phyloP scores from a whole-genome alignment of 2,113 vertebrate genomes.

The Chiloscyllium plagiosum region DNA sequence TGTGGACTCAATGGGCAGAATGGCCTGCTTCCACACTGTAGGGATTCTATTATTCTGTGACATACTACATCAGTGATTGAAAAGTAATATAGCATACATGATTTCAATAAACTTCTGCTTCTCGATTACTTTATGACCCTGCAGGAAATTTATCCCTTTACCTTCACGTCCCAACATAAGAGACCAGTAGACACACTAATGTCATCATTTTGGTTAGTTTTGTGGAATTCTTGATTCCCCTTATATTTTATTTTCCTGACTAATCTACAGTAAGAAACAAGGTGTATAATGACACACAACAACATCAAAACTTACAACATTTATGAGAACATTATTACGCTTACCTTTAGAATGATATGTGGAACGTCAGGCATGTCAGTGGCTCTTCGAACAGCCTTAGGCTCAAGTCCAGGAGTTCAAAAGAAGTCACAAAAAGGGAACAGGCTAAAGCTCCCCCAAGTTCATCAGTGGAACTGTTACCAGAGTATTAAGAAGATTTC shows the following conservation, averaged over 20 bases:
- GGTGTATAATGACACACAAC: not conserved
- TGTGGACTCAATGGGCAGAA: too few relatives aligned
- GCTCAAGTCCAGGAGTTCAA: not conserved
- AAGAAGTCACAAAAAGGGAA: not conserved
- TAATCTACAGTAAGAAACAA: not conserved
- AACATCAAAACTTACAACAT: not conserved
- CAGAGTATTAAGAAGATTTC: not conserved
- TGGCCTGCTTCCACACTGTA: too few relatives aligned
- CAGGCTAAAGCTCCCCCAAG: not conserved
- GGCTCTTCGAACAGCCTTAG: not conserved
- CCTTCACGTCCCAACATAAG: not conserved
- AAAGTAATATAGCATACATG: not conserved
- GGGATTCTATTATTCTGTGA: too few relatives aligned
- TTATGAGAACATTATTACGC: not conserved
- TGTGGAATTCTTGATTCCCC: not conserved
- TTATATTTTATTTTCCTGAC: not conserved
- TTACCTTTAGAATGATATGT: not conserved
- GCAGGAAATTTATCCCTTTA: not conserved
- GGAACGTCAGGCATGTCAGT: not conserved
- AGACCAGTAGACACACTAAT: not conserved
- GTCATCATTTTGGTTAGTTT: not conserved
- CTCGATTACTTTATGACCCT: not conserved
- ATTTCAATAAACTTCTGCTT: not conserved
- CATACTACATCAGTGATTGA: not conserved
- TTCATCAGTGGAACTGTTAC: not conserved